These are phyloP conservation scores for Drosophila bunnanda DNA, from an alignment of 2,888 invertebrate species.

Conservation along the genomic window DNA sequence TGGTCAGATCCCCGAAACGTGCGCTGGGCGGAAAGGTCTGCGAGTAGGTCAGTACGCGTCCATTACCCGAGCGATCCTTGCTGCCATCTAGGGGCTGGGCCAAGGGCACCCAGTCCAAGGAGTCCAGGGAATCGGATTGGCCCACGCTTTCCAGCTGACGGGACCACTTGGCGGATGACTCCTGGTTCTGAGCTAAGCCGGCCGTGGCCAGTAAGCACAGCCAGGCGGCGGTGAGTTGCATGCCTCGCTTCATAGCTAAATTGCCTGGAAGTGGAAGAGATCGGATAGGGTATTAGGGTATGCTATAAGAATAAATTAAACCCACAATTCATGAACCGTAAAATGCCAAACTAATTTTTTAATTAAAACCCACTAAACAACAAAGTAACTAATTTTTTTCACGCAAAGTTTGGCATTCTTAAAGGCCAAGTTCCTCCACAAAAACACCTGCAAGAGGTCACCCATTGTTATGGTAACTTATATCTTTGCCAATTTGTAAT, in stretches of 20 bases:
- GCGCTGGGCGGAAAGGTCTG: constrained; percentile 80
- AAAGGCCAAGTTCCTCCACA: constrained; percentile 5
- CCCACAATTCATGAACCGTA: no score
- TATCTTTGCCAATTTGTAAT: constrained; percentile 1
- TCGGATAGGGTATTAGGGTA: not conserved
- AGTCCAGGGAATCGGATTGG: constrained; percentile 66
- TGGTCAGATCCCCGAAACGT: constrained; percentile 78
- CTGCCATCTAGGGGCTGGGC: constrained; percentile 81
- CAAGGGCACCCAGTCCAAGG: constrained; percentile 87
- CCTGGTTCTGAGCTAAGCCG: constrained; percentile 54
- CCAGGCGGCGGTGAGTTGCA: constrained; percentile 67
- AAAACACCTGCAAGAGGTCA: constrained; percentile 11
- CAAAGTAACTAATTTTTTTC: not conserved
- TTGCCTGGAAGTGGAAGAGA: constrained; percentile 59
- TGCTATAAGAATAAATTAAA: not conserved
- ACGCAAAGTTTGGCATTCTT: constrained; percentile 15
- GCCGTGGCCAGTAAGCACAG: constrained; percentile 65
- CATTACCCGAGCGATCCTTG: constrained; percentile 82
- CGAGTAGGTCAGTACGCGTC: constrained; percentile 84
- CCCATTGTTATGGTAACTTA: not conserved
- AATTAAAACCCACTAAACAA: not conserved
- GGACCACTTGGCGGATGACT: constrained; percentile 82
- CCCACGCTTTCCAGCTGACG: constrained; percentile 81
- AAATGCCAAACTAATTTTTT: not conserved
- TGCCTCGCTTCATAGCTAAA: constrained; percentile 77